Evolutionary conservation across 2,113 vertebrate species (phyloP), one percentile per base, ranked within the genome.

Genomic region (Cephalopterus ornatus): DNA sequence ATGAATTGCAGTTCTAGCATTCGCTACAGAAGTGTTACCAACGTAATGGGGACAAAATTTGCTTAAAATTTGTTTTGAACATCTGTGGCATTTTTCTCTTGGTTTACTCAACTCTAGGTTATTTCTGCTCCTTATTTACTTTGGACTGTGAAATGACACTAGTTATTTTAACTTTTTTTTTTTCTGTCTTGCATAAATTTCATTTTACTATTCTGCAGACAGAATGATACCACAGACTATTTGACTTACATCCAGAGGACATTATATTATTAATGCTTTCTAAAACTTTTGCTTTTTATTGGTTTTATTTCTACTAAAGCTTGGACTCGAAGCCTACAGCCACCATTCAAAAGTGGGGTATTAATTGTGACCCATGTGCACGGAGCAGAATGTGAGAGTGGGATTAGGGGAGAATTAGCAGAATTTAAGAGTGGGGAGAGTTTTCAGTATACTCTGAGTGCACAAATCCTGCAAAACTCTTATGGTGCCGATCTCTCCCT

Each of bases 31-130:
- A 93, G 65, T 71, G 56, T 55, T 68, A 50, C 63, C 52, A 90
- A 93, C 71, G 13, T 72, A 95, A 92, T 52, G 85, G 85, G 92
- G 94, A 73, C 88, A 67, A 73, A 83, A 93, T 94, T 83, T 92
- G 82, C 79, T 94, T 97, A 85, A 92, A 84, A 59, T 88, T 77
- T 91, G 26, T 82, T 96, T 92, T 96, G 78, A 96, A 88, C 56
- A 32, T 21, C 17, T 58, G 28, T 83, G 68, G 28, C 18, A 27
- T 77, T 90, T 90, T 92, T 65, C 33, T 91, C 30, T 65, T 41
- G 4, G 12, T 77, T 90, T 85, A 53, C 47, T 75, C 62, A 53
- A 30, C 79, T 90, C 62, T 83, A 11, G 0, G 0, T 32, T 79
- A 73, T 85, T 74, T 41, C 66, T 88, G 55, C 19, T 50, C 89